phyloP scores from a whole-genome alignment of 2,113 vertebrate genomes.

The Amazona vittata region DNA sequence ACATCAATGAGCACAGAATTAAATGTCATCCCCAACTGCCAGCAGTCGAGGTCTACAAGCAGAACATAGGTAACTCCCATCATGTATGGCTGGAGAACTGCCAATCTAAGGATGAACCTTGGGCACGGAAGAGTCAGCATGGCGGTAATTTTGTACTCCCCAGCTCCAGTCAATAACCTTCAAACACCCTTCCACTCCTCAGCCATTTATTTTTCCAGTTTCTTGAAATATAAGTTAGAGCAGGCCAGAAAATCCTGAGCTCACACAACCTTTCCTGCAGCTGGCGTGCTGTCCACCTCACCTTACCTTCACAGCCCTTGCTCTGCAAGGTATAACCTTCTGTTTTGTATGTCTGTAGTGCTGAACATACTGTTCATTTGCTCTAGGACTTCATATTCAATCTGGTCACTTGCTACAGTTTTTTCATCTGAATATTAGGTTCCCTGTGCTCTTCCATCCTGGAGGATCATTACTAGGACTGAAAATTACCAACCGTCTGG shows the following conservation, averaged over 20 bases:
- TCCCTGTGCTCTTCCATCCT: not conserved
- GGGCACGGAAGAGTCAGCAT: not conserved
- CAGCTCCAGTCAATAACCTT: not conserved
- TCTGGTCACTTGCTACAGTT: not conserved
- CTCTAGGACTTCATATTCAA: not conserved
- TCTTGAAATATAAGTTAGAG: not conserved
- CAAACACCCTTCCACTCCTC: not conserved
- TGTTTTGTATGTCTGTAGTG: not conserved
- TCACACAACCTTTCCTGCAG: not conserved
- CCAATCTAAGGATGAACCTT: not conserved
- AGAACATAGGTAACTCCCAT: not conserved
- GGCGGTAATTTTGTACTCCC: not conserved
- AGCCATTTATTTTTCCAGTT: not conserved
- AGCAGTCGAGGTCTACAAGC: not conserved
- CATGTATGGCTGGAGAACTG: not conserved
- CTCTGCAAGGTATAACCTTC: not conserved
- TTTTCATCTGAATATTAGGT: not conserved
- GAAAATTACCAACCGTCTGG: not conserved
- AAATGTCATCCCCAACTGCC: not conserved
- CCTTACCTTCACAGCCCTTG: not conserved
- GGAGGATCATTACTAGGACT: not conserved
- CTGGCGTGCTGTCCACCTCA: not conserved
- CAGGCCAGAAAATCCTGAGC: not conserved
- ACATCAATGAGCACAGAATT: not conserved
- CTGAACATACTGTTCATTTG: not conserved